A percentile compares a stretch with the other conserved stretches of the same genome.
phyloP scores from a whole-genome alignment of 2,888 invertebrate species.

The Rhingia rostrata region DNA sequence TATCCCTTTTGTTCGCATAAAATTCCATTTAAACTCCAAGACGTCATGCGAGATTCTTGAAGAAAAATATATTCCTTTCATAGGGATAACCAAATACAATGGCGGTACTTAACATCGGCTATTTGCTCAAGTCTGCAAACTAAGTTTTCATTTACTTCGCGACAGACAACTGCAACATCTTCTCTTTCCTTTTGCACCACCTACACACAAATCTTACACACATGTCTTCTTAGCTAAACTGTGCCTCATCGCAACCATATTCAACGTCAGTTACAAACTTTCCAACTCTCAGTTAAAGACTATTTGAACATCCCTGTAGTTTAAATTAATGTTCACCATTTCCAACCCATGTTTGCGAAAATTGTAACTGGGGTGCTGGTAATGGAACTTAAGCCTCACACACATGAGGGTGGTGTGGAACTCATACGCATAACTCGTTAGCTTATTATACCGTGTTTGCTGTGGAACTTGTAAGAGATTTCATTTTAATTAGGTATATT shows the following conservation, averaged over 20 bases:
- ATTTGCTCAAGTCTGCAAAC: constrained; percentile 8
- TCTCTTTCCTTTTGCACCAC: not conserved
- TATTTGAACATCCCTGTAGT: constrained; percentile 29
- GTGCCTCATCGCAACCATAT: constrained; percentile 19
- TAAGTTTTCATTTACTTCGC: not conserved
- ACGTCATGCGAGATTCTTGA: no score
- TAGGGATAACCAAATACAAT: no score
- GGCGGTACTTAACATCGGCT: not conserved
- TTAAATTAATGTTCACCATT: constrained; percentile 34
- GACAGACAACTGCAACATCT: constrained; percentile 10
- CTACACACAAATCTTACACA: constrained; percentile 4
- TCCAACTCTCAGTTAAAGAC: constrained; percentile 24
- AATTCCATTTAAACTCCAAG: no score
- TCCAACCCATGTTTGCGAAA: no score
- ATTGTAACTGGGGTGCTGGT: no score
- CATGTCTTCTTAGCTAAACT: constrained; percentile 10
- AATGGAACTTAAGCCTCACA: not conserved
- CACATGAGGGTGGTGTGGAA: constrained; percentile 1
- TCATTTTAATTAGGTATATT: constrained; percentile 49
- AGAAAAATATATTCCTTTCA: no score
- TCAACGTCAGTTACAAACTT: constrained; percentile 36
- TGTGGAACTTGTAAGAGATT: constrained; percentile 24
- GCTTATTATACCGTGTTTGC: constrained; percentile 48
- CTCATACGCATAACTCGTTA: constrained; percentile 33
- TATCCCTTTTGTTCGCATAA: no score